Evolutionary conservation across 2,888 invertebrate species (phyloP).

Genomic region (Lumbricus terrestris): DNA sequence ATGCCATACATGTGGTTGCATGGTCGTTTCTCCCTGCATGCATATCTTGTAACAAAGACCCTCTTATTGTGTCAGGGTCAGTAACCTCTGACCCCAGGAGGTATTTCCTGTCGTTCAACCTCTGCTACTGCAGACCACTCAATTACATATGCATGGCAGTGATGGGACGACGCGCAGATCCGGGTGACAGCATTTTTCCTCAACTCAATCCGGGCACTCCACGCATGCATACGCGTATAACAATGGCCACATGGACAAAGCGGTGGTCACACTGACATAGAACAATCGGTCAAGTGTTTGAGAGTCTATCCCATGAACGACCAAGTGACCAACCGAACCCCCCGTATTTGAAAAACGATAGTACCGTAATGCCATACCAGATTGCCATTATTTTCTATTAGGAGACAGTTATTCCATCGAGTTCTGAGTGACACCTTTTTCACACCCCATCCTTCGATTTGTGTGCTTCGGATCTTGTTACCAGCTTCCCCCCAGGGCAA

Average conservation of each 20-base stretch:
- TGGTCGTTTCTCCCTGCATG: background rate
- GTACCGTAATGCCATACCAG: background rate
- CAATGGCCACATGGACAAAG: background rate
- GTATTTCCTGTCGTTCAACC: background rate
- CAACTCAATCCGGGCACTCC: background rate
- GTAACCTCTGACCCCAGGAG: background rate
- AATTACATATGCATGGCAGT: background rate
- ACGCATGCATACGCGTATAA: too few species aligned
- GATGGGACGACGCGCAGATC: background rate
- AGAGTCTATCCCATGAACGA: too few species aligned
- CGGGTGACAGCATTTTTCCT: background rate
- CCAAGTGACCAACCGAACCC: background rate
- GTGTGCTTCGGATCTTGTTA: background rate
- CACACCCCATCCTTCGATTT: background rate
- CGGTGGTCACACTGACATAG: background rate
- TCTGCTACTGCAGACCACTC: background rate
- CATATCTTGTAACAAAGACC: background rate
- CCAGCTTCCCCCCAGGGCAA: background rate
- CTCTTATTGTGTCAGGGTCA: conserved; percentile 3
- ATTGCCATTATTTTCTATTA: background rate
- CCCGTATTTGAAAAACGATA: background rate
- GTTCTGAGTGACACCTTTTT: background rate
- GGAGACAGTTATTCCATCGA: background rate
- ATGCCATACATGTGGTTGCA: too few species aligned
- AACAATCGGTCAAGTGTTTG: background rate